Conservation (phyloP, 2,888 invertebrate genomes). For the Aricia artaxerxes region DNA sequence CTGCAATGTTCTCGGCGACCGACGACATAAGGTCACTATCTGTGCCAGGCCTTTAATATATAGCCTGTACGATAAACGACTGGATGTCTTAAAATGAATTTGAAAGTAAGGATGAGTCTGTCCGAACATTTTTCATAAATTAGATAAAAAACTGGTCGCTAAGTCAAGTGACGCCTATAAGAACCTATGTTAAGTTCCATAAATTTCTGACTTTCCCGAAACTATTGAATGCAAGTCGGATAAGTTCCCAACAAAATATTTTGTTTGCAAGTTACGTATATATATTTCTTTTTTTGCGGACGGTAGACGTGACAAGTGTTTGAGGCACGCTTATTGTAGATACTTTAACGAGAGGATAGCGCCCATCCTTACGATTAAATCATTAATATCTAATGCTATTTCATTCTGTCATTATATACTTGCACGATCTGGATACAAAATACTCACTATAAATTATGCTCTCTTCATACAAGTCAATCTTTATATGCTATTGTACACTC, state of each 20-base stretch:
- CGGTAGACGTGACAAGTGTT: not conserved
- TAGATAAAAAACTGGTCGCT: not conserved
- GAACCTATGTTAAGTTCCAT: too few species aligned
- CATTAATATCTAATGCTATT: slow-evolving; percentile 68
- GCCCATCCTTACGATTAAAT: not conserved
- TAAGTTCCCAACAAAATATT: too few species aligned
- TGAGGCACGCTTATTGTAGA: not conserved
- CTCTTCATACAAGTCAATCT: slow-evolving; percentile 25
- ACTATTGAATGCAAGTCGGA: too few species aligned
- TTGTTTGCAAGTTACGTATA: too few species aligned
- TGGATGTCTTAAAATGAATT: not conserved
- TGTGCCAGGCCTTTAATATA: slow-evolving; percentile 69
- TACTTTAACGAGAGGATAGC: not conserved
- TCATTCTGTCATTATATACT: slow-evolving; percentile 58
- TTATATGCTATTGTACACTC: not conserved
- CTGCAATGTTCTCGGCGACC: slow-evolving; percentile 70
- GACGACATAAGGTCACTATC: slow-evolving; percentile 76
- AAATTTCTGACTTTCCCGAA: too few species aligned
- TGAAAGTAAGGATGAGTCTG: not conserved
- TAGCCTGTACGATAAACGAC: slow-evolving; percentile 66
- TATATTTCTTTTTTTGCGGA: not conserved
- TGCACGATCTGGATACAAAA: slow-evolving; percentile 27
- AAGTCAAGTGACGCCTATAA: not conserved
- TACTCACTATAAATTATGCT: slow-evolving; percentile 20
- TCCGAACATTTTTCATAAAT: not conserved